Evolutionary conservation across 2,888 invertebrate genomes (phyloP).

Genomic region (Argyresthia albistria): DNA sequence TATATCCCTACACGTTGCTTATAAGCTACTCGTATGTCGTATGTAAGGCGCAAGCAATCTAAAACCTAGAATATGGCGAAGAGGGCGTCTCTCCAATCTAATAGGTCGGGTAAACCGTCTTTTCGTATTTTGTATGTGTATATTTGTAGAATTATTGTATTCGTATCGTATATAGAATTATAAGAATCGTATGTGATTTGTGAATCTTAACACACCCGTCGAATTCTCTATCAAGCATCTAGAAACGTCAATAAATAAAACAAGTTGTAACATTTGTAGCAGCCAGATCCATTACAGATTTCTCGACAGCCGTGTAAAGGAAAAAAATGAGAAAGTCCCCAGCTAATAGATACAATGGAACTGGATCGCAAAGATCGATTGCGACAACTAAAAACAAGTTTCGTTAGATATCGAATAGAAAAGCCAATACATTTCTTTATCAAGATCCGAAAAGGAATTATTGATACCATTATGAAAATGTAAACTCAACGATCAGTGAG

Average conservation of each 20-base stretch:
- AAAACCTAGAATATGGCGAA: too few relatives aligned
- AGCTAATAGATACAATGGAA: conserved; percentile 70
- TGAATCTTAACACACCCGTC: too few relatives aligned
- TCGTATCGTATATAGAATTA: too few relatives aligned
- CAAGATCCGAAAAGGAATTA: background rate
- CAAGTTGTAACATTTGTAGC: conserved; percentile 18
- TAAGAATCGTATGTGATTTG: too few relatives aligned
- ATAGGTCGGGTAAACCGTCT: too few relatives aligned
- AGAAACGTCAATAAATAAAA: too few relatives aligned
- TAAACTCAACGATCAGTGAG: too few relatives aligned
- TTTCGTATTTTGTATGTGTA: too few relatives aligned
- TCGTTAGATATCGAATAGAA: background rate
- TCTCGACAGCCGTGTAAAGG: conserved; percentile 61
- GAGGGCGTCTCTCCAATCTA: too few relatives aligned
- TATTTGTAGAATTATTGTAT: too few relatives aligned
- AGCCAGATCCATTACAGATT: conserved; percentile 17
- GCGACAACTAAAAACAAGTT: conserved; percentile 12
- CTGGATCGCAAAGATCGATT: conserved; percentile 41
- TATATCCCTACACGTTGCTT: too few relatives aligned
- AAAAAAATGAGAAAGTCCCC: conserved; percentile 67
- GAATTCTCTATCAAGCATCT: too few relatives aligned
- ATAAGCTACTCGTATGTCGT: background rate
- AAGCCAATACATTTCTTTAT: background rate
- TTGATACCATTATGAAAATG: background rate
- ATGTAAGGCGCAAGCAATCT: background rate